These are phyloP conservation scores for Machimus rusticus DNA, from an alignment of 2,888 invertebrate genomes.

Conservation along the genomic window DNA sequence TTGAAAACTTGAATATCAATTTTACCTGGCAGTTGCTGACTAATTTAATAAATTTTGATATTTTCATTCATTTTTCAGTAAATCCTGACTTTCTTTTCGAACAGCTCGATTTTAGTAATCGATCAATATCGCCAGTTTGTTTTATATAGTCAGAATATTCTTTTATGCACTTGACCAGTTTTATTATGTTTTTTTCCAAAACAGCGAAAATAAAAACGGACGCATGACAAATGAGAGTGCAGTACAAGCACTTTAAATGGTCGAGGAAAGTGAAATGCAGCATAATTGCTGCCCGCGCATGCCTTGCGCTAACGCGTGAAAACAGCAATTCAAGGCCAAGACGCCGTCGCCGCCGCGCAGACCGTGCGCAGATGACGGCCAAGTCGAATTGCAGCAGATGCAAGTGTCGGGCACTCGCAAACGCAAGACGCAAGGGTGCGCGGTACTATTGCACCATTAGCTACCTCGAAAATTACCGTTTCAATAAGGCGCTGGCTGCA, in stretches of 20 bases:
- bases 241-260: neutral
- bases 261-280: neutral
- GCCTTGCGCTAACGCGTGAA: neutral
- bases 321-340: neutral
- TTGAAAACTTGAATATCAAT: neutral
- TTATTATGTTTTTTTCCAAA: neutral
- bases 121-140: too few relatives aligned
- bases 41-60: neutral
- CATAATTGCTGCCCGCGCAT: neutral
- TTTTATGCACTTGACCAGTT: neutral
- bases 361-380: neutral
- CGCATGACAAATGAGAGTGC: neutral
- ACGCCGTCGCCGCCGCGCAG: neutral
- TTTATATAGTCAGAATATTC: too few relatives aligned
- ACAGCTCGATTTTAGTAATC: too few relatives aligned
- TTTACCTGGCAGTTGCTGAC: too few relatives aligned
- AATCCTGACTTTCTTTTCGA: neutral
- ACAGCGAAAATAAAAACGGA: neutral
- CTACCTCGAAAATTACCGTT: constrained; percentile 43
- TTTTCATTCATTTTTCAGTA: neutral
- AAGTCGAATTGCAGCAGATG: neutral
- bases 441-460: neutral
- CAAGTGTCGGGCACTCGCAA: neutral
- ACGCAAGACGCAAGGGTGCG: neutral
- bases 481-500: constrained; percentile 16